Conservation (phyloP, 1,140 invertebrate genomes). For the Chironomus tepperi region DNA sequence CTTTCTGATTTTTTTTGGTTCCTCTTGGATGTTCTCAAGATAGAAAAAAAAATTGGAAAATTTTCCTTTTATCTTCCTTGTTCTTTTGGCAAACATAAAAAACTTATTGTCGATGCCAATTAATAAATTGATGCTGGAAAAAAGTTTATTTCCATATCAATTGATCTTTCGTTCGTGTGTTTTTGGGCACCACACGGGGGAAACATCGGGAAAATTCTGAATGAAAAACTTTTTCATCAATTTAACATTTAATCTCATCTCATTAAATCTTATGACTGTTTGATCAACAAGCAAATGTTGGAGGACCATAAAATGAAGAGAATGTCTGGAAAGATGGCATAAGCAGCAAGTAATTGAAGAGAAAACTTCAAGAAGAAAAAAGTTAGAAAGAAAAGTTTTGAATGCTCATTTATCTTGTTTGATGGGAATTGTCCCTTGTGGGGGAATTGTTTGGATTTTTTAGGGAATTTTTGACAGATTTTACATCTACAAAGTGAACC, state of each 20-base stretch:
- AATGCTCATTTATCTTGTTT: too few relatives aligned
- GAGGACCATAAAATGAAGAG: neutral
- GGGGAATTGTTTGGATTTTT: too few relatives aligned
- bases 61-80: neutral
- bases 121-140: neutral
- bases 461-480: too few relatives aligned
- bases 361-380: neutral
- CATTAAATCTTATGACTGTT: too few relatives aligned
- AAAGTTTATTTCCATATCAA: neutral
- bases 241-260: neutral
- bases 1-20: neutral
- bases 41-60: neutral
- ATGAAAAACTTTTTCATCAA: neutral
- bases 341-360: neutral
- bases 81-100: neutral
- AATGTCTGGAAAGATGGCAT: neutral
- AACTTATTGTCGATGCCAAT: neutral
- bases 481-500: too few relatives aligned
- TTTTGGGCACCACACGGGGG: too few relatives aligned
- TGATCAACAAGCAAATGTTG: too few relatives aligned
- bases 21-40: too few relatives aligned
- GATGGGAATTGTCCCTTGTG: too few relatives aligned
- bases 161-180: too few relatives aligned
- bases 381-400: neutral
- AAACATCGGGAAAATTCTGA: too few relatives aligned